Conservation (phyloP, 2,797 vertebrate species). For the Lepilemur ruficaudatus region DNA sequence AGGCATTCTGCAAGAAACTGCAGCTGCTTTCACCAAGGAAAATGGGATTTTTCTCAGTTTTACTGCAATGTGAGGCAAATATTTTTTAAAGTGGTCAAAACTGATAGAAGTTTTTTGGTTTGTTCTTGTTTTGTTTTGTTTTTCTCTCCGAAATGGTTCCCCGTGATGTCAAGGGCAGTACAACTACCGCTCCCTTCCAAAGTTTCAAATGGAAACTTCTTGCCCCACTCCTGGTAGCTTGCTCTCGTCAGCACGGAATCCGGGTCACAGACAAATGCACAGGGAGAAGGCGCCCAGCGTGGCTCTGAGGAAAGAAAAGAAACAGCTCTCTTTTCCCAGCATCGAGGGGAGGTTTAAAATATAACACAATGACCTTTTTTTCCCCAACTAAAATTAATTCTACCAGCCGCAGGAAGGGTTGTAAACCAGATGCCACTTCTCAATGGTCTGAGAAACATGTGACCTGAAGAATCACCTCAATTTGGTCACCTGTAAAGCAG, state of each 20-base stretch:
- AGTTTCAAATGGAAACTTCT: background rate
- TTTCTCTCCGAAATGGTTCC: background rate
- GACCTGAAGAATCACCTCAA: slow-evolving; percentile 49
- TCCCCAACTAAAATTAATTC: background rate
- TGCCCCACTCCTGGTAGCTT: accelerated
- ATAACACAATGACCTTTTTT: background rate
- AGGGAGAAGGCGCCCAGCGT: background rate
- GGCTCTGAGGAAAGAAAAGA: background rate
- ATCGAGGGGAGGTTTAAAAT: background rate
- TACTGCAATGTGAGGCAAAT: background rate
- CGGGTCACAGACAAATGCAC: background rate
- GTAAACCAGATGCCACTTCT: background rate
- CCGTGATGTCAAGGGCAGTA: background rate
- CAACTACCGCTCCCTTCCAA: background rate
- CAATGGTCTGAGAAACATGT: slow-evolving; percentile 51
- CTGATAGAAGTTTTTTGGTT: background rate
- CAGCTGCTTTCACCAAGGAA: background rate
- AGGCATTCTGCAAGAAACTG: background rate
- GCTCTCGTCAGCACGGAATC: background rate
- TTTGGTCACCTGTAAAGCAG: slow-evolving; percentile 44
- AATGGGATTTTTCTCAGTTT: background rate
- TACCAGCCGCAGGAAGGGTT: background rate
- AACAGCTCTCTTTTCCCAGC: background rate
- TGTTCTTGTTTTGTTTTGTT: background rate
- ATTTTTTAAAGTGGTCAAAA: background rate